Base-by-base conservation (phyloP, 2,888 invertebrate species). In the Agrilus mali region DNA sequence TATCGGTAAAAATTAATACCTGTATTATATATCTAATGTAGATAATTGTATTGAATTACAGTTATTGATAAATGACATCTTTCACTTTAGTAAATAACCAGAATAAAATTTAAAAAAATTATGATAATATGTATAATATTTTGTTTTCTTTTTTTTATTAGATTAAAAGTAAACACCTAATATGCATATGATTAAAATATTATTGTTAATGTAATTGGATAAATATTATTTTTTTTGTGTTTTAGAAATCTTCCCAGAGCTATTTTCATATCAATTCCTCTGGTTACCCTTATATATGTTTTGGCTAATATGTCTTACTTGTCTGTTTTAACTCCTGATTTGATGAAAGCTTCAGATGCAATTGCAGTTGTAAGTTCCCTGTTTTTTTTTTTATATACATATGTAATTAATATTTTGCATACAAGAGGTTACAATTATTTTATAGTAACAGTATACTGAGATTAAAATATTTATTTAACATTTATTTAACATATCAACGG, bases 251-350 rank as follows among this genome's bases (percentile, higher is more conserved):
- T 94, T 16, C 94, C 94, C 2, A 76, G 89, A 42, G 93, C 94
- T 13, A 94, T 94, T 59, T 92, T 88, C 63, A 80, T 94, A 48
- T 93, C 93, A 0, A 65, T 94, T 56, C 92, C 92, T 0, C 61
- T 92, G 52, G 92, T 94, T 6, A 94, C 94, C 0, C 68, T 74
- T 1, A 87, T 93, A 53, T 94, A 94, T 65, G 77, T 93, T 38
- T 65, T 94, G 50, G 89, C 92, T 1, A 94, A 94, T 65, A 71
- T 90, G 52, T 81, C 93, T 0, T 94, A 94, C 65, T 73, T 94
- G 58, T 84, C 89, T 3, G 92, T 93, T 10, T 68, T 94, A 35
- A 81, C 86, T 1, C 85, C 87, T 0, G 68, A 75, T 34, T 88
- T 86, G 53, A 87, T 96, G 70, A 68, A 85, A 44, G 77, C 84